phyloP scores from a whole-genome alignment of 2,113 vertebrate genomes.

The Rhynchomys soricoides region DNA sequence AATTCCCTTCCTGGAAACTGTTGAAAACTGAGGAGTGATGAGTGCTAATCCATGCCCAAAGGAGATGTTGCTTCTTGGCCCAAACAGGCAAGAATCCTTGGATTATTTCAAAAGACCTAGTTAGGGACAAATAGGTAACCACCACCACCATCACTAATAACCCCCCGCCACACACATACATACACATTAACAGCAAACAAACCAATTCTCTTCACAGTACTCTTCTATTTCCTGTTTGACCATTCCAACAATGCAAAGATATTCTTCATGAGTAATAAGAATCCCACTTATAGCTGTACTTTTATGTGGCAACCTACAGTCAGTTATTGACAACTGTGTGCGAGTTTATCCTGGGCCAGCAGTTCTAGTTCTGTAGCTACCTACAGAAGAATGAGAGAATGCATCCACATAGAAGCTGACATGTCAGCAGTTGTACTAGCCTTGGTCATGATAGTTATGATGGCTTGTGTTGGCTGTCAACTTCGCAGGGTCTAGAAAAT shows the following conservation, averaged over 20 bases:
- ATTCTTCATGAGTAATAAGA: background rate
- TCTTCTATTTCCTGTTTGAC: background rate
- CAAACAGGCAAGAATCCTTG: background rate
- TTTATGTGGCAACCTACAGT: background rate
- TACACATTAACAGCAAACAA: background rate
- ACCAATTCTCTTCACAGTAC: background rate
- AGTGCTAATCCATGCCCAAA: background rate
- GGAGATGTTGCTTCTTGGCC: background rate
- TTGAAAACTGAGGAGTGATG: constrained; percentile 1
- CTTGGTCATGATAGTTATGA: background rate
- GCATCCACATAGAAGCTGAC: background rate
- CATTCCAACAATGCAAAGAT: background rate
- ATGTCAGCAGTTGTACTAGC: background rate
- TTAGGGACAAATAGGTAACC: background rate
- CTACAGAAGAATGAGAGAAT: background rate
- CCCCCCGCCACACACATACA: background rate
- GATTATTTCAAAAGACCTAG: background rate
- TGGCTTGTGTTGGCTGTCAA: background rate
- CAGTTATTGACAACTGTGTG: constrained; percentile 22
- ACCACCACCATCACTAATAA: background rate
- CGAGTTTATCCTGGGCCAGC: background rate
- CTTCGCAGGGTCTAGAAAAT: background rate
- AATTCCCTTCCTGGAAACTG: constrained; percentile 16
- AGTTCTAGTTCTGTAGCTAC: background rate
- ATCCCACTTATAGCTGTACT: background rate